Evolutionary conservation across 1,140 invertebrate species (phyloP), one percentile per base, ranked within the genome.

Genomic region (Drosophila rufa): DNA sequence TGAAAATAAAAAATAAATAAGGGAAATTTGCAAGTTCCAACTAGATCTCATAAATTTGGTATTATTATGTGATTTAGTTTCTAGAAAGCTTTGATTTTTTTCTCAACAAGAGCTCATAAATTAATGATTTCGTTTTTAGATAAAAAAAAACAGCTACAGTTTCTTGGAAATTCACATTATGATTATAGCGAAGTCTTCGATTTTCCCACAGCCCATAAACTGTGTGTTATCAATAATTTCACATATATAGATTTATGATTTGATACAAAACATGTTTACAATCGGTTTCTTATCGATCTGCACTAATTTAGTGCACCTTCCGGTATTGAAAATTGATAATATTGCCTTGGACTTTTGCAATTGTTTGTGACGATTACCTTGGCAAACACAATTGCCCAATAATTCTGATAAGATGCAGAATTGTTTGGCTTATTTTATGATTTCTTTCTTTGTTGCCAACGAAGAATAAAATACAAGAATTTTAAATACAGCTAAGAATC

Each of bases 181-280:
- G 19, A 19, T 19, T 19, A 19, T 19, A 19, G 19, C 19, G 19
- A 19, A 19, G 19, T 0, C 19, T 19, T 19, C n/a, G 48, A 27
- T 55, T 61, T 62, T 40, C 9, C 2, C 9, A 25, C 15, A 36
- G 15, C 6, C n/a, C 33, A 33, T 33, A 22, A 64, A 56, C 17
- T 22, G 17, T 22, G 1, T 25, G 7, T 19, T 22, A 25, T 42
- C 8, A 22, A 40, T n/a, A 22, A 38, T 19, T 40, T 33, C 17
- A 65, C 43, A 60, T 53, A 61, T 65, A 65, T 65, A 61, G 19
- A 25, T 62, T 65, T 65, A 60, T 25, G 2, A 27, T 33, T 8
- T 11, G 14, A 59, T 58, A 64, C 5, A 19, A 19, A 19, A 19
- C 19, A 22, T 12, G 9, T 57, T 58, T 43, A 58, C 27, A 4